These are phyloP conservation scores for Stenoptilia bipunctidactyla DNA, from an alignment of 2,888 invertebrate genomes.

Conservation along the genomic window DNA sequence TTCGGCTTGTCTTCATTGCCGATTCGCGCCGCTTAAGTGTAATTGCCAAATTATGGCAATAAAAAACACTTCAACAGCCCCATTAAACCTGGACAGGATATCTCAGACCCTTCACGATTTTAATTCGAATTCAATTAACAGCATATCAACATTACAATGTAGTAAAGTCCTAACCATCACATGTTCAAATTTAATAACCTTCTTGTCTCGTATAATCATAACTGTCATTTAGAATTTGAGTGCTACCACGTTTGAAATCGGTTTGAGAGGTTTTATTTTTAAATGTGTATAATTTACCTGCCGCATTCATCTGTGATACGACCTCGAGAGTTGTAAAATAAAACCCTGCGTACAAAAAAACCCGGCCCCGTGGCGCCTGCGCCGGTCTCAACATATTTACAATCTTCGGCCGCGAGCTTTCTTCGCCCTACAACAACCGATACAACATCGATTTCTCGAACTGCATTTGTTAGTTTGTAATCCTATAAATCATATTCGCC, in stretches of 20 bases:
- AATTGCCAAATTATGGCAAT: too few species aligned
- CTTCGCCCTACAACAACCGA: conserved; percentile 15
- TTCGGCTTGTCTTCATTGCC: not conserved
- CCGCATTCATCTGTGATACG: conserved; percentile 23
- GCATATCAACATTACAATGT: too few species aligned
- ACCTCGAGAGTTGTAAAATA: conserved; percentile 51
- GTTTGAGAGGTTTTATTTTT: not conserved
- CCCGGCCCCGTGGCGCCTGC: conserved; percentile 55
- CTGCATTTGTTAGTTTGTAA: conserved; percentile 14
- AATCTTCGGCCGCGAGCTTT: conserved; percentile 7
- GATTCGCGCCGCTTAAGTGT: conserved; percentile 3
- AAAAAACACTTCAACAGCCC: too few species aligned
- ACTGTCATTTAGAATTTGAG: conserved; percentile 19
- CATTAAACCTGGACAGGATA: too few species aligned
- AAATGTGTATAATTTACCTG: conserved; percentile 6
- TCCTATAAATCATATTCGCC: conserved; percentile 60
- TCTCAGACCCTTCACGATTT: too few species aligned
- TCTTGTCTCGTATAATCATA: too few species aligned
- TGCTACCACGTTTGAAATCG: conserved; percentile 13
- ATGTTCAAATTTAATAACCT: too few species aligned
- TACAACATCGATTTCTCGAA: not conserved
- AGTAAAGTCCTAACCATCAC: too few species aligned
- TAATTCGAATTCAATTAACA: too few species aligned
- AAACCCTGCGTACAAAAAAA: conserved; percentile 46
- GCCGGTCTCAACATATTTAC: conserved; percentile 20